These are phyloP conservation scores for Lomographa bimaculata DNA, from an alignment of 2,888 invertebrate species.

Conservation along the genomic window DNA sequence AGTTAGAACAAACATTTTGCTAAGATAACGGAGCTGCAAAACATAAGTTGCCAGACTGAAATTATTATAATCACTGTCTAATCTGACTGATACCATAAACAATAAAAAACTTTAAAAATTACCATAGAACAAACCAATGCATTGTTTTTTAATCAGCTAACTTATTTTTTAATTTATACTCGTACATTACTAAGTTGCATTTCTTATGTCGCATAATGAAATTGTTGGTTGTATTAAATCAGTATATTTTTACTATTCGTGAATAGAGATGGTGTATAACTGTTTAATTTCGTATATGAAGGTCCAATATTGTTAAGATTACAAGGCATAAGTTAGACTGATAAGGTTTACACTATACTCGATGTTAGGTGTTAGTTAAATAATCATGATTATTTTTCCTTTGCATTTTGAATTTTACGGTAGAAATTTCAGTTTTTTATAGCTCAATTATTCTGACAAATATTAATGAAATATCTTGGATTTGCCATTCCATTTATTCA, in stretches of 20 bases:
- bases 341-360: slow-evolving; percentile 35
- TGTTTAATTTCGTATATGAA: slow-evolving; percentile 37
- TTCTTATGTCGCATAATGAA: slow-evolving; percentile 21
- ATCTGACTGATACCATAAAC: background rate
- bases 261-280: slow-evolving; percentile 39
- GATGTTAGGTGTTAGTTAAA: slow-evolving; percentile 3
- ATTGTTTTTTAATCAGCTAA: background rate
- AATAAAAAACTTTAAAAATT: slow-evolving; percentile 14
- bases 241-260: slow-evolving; percentile 35
- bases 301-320: slow-evolving; percentile 70
- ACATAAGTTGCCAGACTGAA: slow-evolving; percentile 2
- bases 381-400: slow-evolving; percentile 28
- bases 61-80: background rate
- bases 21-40: too few species aligned
- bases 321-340: slow-evolving; percentile 52
- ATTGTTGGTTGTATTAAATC: slow-evolving; percentile 31
- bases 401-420: slow-evolving; percentile 9
- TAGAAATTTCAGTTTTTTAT: slow-evolving; percentile 1
- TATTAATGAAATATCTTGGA: too few species aligned
- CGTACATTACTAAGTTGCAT: too few species aligned
- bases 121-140: slow-evolving; percentile 11
- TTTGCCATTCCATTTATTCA: slow-evolving; percentile 24
- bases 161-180: too few species aligned
- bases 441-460: slow-evolving; percentile 4
- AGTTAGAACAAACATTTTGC: too few species aligned